Evolutionary conservation across 2,888 invertebrate genomes (phyloP).

Genomic region (Dryococelus australis): DNA sequence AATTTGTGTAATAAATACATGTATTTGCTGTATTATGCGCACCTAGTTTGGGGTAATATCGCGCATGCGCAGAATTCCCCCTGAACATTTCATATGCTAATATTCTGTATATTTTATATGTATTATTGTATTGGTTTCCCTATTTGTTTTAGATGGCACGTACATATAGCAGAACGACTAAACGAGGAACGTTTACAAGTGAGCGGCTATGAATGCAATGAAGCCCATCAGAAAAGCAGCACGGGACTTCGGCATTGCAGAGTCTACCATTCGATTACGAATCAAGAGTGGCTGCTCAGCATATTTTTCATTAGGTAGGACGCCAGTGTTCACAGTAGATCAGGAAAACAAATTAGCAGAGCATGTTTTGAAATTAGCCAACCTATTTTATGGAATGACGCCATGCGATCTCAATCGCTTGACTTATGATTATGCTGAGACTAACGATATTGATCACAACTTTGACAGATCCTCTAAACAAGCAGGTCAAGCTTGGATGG

Average conservation of each 20-base stretch:
- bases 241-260: constrained; percentile 29
- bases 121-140: not conserved
- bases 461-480: not conserved
- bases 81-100: not conserved
- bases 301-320: not conserved
- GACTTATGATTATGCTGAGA: not conserved
- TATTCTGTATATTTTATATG: not conserved
- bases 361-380: not conserved
- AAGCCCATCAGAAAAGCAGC: constrained; percentile 24
- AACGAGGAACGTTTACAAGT: not conserved
- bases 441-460: not conserved
- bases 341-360: not conserved
- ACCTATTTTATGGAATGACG: not conserved
- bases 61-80: not conserved
- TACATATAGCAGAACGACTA: constrained; percentile 5
- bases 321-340: not conserved
- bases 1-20: too few relatives aligned
- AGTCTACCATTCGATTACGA: constrained; percentile 17
- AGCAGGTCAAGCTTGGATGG: not conserved
- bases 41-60: not conserved
- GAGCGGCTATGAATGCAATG: constrained; percentile 25
- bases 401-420: not conserved
- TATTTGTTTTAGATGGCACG: constrained; percentile 6
- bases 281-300: not conserved
- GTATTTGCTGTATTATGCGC: not conserved